phyloP scores from a whole-genome alignment of 1,140 invertebrate species.

The Chrysoperla carnea region DNA sequence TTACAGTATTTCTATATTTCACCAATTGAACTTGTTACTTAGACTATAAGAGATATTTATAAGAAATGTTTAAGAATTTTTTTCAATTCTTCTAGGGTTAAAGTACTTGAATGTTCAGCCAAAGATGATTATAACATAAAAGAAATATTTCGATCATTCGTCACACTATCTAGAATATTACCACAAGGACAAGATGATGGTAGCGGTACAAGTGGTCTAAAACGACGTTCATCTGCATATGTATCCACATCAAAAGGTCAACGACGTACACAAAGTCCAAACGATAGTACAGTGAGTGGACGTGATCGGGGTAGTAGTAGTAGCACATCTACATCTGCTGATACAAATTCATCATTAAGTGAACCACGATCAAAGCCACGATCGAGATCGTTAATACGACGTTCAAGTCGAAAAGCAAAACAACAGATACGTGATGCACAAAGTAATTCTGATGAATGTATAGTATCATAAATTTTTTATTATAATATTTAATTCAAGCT shows the following conservation, averaged over 20 bases:
- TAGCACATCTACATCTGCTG: conserved; percentile 15
- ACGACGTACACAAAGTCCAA: conserved; percentile 17
- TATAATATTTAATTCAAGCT: too few species aligned
- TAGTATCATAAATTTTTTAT: conserved; percentile 38
- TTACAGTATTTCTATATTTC: too few species aligned
- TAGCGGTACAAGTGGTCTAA: conserved; percentile 31
- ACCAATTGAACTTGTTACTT: too few species aligned
- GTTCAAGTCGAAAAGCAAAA: conserved; percentile 60
- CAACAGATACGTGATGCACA: conserved; percentile 56
- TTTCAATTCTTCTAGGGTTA: conserved; percentile 31
- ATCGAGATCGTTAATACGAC: conserved; percentile 56
- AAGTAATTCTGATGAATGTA: conserved; percentile 42
- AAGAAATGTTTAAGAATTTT: too few species aligned
- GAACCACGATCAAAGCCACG: conserved; percentile 35
- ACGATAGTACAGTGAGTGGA: conserved; percentile 15
- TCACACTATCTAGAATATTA: conserved; percentile 47
- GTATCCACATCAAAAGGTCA: conserved; percentile 36
- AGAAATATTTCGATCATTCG: conserved; percentile 54
- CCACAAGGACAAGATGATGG: conserved; percentile 33
- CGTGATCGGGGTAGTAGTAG: conserved; percentile 11
- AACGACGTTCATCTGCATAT: conserved; percentile 56
- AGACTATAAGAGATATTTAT: too few species aligned
- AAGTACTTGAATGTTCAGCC: conserved; percentile 65
- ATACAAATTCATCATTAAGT: conserved; percentile 16
- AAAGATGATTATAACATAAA: conserved; percentile 62